Evolutionary conservation across 2,797 vertebrate species (phyloP).

Genomic region (Propithecus deckenii): DNA sequence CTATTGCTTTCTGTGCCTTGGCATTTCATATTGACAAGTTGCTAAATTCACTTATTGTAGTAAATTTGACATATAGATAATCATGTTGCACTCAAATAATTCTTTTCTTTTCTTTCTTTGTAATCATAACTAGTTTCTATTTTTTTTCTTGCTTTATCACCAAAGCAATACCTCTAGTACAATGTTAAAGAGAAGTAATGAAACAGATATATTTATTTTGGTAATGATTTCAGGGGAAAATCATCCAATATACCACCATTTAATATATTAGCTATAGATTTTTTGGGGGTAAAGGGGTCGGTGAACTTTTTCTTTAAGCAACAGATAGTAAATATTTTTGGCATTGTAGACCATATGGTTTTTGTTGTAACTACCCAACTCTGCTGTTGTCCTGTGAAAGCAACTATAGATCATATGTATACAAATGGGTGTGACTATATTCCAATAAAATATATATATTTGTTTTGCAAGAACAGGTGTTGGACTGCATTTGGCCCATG

Average conservation of each 20-base stretch:
- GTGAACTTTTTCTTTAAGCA: neutral
- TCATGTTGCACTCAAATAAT: neutral
- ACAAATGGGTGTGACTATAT: neutral
- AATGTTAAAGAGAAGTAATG: neutral
- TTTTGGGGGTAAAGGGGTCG: neutral
- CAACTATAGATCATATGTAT: neutral
- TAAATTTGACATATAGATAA: neutral
- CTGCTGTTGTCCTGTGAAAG: neutral
- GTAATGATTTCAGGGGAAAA: neutral
- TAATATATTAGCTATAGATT: neutral
- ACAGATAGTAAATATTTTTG: neutral
- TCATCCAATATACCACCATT: neutral
- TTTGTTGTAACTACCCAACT: neutral
- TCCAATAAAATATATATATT: neutral
- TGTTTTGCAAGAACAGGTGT: neutral
- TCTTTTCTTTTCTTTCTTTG: neutral
- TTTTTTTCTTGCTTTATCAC: neutral
- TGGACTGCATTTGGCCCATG: neutral
- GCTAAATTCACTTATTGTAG: neutral
- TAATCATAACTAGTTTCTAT: neutral
- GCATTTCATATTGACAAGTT: neutral
- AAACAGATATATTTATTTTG: neutral
- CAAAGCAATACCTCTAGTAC: neutral
- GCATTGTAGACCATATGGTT: neutral
- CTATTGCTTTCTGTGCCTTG: neutral